Evolutionary conservation across 1,140 invertebrate species (phyloP).

Genomic region (Vollenhovia emeryi): DNA sequence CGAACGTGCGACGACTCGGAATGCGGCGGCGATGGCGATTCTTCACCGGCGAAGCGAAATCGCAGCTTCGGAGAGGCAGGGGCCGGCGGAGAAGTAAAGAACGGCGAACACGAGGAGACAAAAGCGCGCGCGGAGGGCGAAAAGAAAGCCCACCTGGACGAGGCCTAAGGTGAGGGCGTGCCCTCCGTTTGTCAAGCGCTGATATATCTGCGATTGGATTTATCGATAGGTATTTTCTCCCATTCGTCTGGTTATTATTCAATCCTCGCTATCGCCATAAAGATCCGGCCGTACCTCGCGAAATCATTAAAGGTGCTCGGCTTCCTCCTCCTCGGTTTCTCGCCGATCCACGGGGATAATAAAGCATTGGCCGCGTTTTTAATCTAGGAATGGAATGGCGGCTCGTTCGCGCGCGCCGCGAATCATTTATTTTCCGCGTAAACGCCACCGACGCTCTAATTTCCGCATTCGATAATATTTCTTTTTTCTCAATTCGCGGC

Average conservation of each 20-base stretch:
- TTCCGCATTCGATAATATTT: conserved; percentile 57
- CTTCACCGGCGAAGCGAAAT: conserved; percentile 58
- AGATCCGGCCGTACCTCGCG: conserved; percentile 24
- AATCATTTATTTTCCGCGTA: conserved; percentile 54
- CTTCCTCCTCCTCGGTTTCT: not conserved
- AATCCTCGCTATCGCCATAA: conserved; percentile 34
- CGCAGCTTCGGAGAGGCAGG: not conserved
- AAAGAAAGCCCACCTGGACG: not conserved
- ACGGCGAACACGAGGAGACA: conserved; percentile 2
- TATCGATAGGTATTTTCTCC: conserved; percentile 40
- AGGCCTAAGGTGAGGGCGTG: not conserved
- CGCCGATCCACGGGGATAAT: conserved; percentile 29
- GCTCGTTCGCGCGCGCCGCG: not conserved
- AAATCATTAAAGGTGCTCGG: conserved; percentile 31
- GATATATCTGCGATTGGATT: conserved; percentile 47
- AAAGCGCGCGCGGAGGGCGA: not conserved
- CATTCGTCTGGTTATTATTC: conserved; percentile 50
- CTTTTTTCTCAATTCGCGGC: conserved; percentile 43
- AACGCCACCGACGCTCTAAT: conserved; percentile 55
- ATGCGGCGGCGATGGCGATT: conserved; percentile 73
- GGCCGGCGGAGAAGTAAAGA: conserved; percentile 57
- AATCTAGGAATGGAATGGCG: conserved; percentile 51
- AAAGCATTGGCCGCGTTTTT: conserved; percentile 51
- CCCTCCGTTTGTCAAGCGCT: conserved; percentile 36
- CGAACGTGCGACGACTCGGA: conserved; percentile 83